A percentile compares a stretch with the other conserved stretches of the same genome.
Evolutionary conservation across 2,888 invertebrate species (phyloP).

Genomic region (Endomychus coccineus): DNA sequence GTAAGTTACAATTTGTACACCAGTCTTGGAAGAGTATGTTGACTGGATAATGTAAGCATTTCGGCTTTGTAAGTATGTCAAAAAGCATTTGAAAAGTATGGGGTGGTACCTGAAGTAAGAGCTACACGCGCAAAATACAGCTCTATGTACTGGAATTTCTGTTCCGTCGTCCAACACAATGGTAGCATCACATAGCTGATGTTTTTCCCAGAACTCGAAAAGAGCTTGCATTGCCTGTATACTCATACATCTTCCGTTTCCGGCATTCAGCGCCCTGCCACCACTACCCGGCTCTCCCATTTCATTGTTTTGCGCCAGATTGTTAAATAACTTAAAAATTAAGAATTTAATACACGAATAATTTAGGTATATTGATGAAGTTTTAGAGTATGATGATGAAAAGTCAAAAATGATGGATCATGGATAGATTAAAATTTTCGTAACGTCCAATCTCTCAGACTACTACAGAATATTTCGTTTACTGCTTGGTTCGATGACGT

Average conservation of each 20-base stretch:
- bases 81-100: too few species aligned
- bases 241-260: slow-evolving; percentile 65
- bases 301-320: slow-evolving; percentile 34
- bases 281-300: slow-evolving; percentile 35
- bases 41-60: too few species aligned
- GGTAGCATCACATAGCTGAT: slow-evolving; percentile 80
- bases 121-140: slow-evolving; percentile 81
- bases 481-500: too few species aligned
- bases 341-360: slow-evolving; percentile 27
- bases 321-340: slow-evolving; percentile 19
- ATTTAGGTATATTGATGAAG: slow-evolving; percentile 27
- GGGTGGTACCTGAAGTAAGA: slow-evolving; percentile 85
- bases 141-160: slow-evolving; percentile 76
- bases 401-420: too few species aligned
- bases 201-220: slow-evolving; percentile 73
- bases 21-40: too few species aligned
- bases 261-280: slow-evolving; percentile 36
- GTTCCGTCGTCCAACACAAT: slow-evolving; percentile 75
- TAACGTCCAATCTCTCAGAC: too few species aligned
- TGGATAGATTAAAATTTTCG: too few species aligned
- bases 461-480: too few species aligned
- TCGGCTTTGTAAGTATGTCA: too few species aligned
- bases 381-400: slow-evolving; percentile 28
- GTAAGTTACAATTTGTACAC: too few species aligned
- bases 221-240: slow-evolving; percentile 77